A percentile compares a stretch with the other conserved stretches of the same genome.
Conservation (phyloP, 1,140 invertebrate species). For the Camponotus pennsylvanicus region DNA sequence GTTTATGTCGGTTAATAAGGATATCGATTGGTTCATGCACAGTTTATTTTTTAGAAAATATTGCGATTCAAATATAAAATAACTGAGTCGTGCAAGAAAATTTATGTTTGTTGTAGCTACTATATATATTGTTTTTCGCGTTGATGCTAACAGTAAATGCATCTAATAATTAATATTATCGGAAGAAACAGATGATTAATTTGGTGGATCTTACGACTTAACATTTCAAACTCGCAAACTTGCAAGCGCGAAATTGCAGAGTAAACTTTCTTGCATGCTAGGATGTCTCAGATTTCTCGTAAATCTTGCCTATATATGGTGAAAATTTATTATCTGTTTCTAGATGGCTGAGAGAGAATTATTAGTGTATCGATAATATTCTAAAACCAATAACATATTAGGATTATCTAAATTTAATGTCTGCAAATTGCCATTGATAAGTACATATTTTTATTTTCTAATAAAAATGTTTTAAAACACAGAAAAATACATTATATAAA, state of each 20-base stretch:
- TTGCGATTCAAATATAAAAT: conserved; percentile 2
- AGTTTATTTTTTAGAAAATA: background rate
- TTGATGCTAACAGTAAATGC: conserved; percentile 29
- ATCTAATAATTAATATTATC: conserved; percentile 54
- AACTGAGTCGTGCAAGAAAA: background rate
- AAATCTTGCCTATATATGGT: background rate
- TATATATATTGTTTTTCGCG: background rate
- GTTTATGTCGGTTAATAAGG: background rate
- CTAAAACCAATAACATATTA: background rate
- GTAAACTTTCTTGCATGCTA: conserved; percentile 49
- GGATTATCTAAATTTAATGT: background rate
- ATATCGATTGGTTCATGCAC: background rate
- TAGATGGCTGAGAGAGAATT: background rate
- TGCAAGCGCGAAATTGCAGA: conserved; percentile 38
- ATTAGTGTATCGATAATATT: conserved; percentile 14
- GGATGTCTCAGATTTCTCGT: conserved; percentile 45
- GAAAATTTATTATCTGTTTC: conserved; percentile 28
- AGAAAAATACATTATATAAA: background rate
- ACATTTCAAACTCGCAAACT: conserved; percentile 35
- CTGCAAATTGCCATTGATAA: background rate
- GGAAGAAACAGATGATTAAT: conserved; percentile 54
- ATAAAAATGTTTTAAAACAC: background rate
- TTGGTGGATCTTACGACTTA: conserved; percentile 47
- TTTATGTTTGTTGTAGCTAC: conserved; percentile 1
- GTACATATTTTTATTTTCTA: background rate